These are phyloP conservation scores for Stegophylla sp. DNA, from an alignment of 2,888 invertebrate genomes.

Conservation along the genomic window DNA sequence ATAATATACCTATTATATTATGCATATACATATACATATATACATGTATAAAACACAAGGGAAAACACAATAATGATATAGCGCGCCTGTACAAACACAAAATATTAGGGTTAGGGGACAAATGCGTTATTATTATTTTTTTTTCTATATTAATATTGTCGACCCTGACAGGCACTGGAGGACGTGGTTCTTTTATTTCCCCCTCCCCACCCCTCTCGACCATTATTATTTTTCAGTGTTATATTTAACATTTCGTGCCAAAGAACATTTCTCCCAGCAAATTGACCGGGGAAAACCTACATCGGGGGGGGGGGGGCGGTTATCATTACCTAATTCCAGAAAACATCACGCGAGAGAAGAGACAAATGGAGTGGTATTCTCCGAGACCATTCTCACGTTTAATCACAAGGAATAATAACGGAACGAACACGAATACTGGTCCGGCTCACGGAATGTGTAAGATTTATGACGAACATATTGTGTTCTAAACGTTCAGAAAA, in stretches of 20 bases:
- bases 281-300: slow-evolving; percentile 22
- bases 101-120: slow-evolving; percentile 22
- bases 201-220: too few relatives aligned
- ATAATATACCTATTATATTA: slow-evolving; percentile 34
- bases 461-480: slow-evolving; percentile 41
- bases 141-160: slow-evolving; percentile 49
- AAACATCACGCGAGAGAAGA: slow-evolving; percentile 56
- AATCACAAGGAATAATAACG: slow-evolving; percentile 51
- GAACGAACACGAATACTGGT: slow-evolving; percentile 33
- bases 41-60: slow-evolving; percentile 38
- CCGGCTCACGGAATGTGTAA: slow-evolving; percentile 16
- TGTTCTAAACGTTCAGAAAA: slow-evolving; percentile 16
- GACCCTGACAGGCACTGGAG: slow-evolving; percentile 14
- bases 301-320: too few relatives aligned
- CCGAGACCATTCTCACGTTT: slow-evolving; percentile 56
- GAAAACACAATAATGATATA: slow-evolving; percentile 46
- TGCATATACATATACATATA: slow-evolving; percentile 4
- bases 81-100: slow-evolving; percentile 43
- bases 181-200: background rate
- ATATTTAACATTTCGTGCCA: slow-evolving; percentile 29
- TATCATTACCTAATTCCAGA: slow-evolving; percentile 36
- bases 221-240: background rate
- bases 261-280: slow-evolving; percentile 11
- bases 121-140: slow-evolving; percentile 37
- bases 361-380: slow-evolving; percentile 44